phyloP scores from a whole-genome alignment of 2,888 invertebrate species.

The Gandaritis pyraliata region DNA sequence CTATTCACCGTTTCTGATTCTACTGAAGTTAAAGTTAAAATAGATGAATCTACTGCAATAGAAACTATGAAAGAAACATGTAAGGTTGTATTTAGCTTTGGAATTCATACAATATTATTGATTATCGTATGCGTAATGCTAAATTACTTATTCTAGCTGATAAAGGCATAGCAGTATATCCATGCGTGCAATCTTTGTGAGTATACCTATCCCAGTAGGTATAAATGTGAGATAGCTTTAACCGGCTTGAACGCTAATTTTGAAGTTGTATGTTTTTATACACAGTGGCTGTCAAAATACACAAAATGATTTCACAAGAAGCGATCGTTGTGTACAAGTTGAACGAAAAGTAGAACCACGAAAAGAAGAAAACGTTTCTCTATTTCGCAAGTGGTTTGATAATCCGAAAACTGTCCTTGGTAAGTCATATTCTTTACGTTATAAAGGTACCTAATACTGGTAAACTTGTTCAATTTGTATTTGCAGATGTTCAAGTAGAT shows the following conservation, averaged over 20 bases:
- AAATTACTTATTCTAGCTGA: constrained; percentile 21
- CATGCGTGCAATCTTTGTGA: constrained; percentile 28
- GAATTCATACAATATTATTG: background rate
- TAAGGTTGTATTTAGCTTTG: background rate
- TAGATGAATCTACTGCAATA: background rate
- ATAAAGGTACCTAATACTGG: background rate
- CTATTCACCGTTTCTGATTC: constrained; percentile 8
- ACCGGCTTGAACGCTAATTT: background rate
- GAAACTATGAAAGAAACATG: background rate
- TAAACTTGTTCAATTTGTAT: background rate
- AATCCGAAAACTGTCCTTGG: constrained; percentile 1
- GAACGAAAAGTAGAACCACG: background rate
- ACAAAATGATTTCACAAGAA: background rate
- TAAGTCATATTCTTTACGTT: constrained; percentile 5
- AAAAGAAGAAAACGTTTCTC: no score
- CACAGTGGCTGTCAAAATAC: constrained; percentile 24
- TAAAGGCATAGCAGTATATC: constrained; percentile 24
- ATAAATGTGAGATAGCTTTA: background rate
- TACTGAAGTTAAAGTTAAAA: background rate
- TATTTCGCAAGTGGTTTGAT: no score
- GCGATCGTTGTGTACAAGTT: constrained; percentile 13
- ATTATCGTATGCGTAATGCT: background rate
- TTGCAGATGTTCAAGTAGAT: constrained; percentile 35
- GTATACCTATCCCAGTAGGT: background rate
- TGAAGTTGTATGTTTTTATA: background rate